Evolutionary conservation across 2,888 invertebrate species (phyloP), one percentile per base, ranked within the genome.

Genomic region (Synanthedon vespiformis): DNA sequence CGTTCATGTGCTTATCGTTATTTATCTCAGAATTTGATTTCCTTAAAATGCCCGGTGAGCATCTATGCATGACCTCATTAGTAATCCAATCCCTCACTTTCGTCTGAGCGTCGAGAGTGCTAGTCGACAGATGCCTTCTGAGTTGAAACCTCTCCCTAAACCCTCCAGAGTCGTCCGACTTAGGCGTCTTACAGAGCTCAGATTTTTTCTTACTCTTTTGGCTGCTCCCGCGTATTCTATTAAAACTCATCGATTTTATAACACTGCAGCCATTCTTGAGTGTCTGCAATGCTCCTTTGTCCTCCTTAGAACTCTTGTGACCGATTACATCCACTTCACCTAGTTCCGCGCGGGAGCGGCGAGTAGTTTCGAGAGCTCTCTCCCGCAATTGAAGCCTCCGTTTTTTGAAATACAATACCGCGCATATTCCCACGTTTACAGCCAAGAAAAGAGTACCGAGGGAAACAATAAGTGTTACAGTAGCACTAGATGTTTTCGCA

Each of bases 51-150:
- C 89, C 89, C 1, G 93, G 93, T 51, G 92, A 92, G 64, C 91
- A 92, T 68, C 92, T 89, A 61, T 92, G 90, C 65, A 92, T 91
- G 40, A 93, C 92, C 73, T 94, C 94, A 58, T 93, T 92, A 0
- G 93, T 91, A 62, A 95, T 95, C 95, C 95, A 95, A 62, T 95
- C 94, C 57, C 92, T 89, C 1, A 95, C 95, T 88, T 95, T 95
- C 12, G 94, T 93, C 68, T 95, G 93, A 0, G 95, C 93, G 72
- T 95, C 95, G 58, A 95, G 90, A 0, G 95, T 95, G 57, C 94
- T 94, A 4, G 90, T 91, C 5, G 94, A 94, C 66, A 93, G 89
- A 73, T 94, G 93, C 18, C 94, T 78, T 16, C 92, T 89, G 34
- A 93, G 76, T 70, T 92, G 91, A 64, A 91, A 91, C 54, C 89